Conservation (phyloP, 2,113 vertebrate species). For the human (Homo sapiens) region GRCh38 chr1:224149501-224150000, state of each 20-base stretch:
- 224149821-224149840: background rate
- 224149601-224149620: background rate
- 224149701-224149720: background rate
- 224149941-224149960: background rate
- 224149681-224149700: background rate
- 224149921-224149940: background rate
- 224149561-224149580: background rate
- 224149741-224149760: background rate
- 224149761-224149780: background rate
- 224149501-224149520: background rate
- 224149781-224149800: background rate
- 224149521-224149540: background rate
- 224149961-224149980: background rate
- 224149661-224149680: background rate
- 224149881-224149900: background rate
- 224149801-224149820: background rate
- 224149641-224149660: background rate
- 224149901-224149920: background rate
- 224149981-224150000: background rate
- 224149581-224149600: background rate
- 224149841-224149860: background rate
- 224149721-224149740: background rate
- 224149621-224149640: background rate
- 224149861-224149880: background rate
- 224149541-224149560: background rate